phyloP scores from a whole-genome alignment of 2,888 invertebrate genomes.

The Diarsia dahlii region DNA sequence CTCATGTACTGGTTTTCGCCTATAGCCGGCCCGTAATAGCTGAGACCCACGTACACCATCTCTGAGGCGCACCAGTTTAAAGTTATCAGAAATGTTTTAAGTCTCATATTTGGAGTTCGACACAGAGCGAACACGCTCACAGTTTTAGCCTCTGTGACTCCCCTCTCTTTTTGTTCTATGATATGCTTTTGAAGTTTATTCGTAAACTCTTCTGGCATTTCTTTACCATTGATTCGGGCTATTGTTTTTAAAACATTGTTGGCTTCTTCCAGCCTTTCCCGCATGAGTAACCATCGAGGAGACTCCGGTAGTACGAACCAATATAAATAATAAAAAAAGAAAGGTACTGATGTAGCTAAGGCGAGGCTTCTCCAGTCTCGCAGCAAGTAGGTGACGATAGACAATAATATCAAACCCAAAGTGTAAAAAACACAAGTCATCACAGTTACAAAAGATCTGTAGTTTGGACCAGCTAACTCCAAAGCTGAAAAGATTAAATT shows the following conservation, averaged over 20 bases:
- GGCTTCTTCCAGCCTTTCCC: constrained; percentile 95
- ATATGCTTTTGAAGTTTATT: constrained; percentile 94
- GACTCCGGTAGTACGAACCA: constrained; percentile 97
- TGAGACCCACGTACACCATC: constrained; percentile 97
- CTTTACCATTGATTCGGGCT: constrained; percentile 94
- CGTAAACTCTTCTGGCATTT: constrained; percentile 93
- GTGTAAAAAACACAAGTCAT: constrained; percentile 98
- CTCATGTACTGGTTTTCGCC: constrained; percentile 97
- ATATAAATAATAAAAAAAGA: constrained; percentile 95
- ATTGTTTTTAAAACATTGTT: constrained; percentile 94
- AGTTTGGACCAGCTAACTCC: constrained; percentile 97
- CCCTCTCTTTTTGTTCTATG: constrained; percentile 91
- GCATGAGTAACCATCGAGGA: constrained; percentile 97
- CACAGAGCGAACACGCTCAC: constrained; percentile 92
- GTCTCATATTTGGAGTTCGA: constrained; percentile 96
- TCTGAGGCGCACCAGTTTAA: constrained; percentile 98
- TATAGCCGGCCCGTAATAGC: constrained; percentile 97
- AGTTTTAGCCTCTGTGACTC: constrained; percentile 78
- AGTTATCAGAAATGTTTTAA: constrained; percentile 96
- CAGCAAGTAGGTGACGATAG: constrained; percentile 96
- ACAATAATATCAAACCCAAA: constrained; percentile 95
- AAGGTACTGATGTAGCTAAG: constrained; percentile 95
- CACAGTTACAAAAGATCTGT: constrained; percentile 97
- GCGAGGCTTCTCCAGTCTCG: constrained; percentile 96
- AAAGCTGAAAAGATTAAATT: constrained; percentile 91